Conservation (phyloP, 2,888 invertebrate species). For the Tipula lateralis region DNA sequence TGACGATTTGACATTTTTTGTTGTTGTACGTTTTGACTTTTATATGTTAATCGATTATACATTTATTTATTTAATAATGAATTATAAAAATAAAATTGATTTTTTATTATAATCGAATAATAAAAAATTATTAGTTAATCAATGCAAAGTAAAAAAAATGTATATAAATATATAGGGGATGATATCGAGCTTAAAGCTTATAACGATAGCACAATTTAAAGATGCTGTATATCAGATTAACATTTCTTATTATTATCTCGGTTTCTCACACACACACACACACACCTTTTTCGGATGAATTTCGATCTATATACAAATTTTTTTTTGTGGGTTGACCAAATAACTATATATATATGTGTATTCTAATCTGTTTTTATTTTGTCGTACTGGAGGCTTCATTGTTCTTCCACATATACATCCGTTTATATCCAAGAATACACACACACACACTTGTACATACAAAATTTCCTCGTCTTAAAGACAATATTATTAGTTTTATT, state of each 20-base stretch:
- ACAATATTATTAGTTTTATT: conserved; percentile 19
- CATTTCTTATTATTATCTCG: neutral
- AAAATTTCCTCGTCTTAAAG: neutral
- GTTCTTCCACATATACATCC: neutral
- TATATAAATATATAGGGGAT: neutral
- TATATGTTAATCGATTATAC: conserved; percentile 6
- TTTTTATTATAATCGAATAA: conserved; percentile 4
- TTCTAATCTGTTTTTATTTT: neutral
- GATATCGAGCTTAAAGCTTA: neutral
- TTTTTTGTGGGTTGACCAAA: neutral
- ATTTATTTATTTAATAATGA: neutral
- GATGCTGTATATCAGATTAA: neutral
- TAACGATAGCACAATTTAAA: neutral
- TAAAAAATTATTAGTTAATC: neutral
- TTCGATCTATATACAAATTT: neutral
- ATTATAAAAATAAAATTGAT: neutral
- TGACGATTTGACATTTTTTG: conserved; percentile 5
- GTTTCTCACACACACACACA: neutral
- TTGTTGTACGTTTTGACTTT: neutral
- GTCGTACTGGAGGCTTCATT: neutral
- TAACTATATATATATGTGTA: neutral
- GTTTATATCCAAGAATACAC: too few relatives aligned
- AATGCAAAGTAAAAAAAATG: neutral
- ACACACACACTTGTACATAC: neutral
- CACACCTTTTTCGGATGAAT: conserved; percentile 3